Evolutionary conservation across 2,888 invertebrate species (phyloP).

Genomic region (Choreutis nemorana): DNA sequence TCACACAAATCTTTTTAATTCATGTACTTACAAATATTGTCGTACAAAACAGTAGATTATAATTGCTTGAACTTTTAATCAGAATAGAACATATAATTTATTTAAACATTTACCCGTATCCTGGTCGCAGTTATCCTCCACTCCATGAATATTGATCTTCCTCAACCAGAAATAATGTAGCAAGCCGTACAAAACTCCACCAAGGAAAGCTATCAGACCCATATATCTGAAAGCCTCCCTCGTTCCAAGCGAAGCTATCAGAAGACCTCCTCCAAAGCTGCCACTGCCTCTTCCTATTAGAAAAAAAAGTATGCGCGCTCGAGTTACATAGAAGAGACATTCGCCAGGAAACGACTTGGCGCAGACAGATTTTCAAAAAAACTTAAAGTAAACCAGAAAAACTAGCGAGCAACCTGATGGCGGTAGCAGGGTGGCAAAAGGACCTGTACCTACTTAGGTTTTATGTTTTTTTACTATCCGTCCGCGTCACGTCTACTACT

Average conservation of each 20-base stretch:
- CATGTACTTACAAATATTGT: too few relatives aligned
- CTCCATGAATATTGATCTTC: slow-evolving; percentile 59
- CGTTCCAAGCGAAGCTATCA: slow-evolving; percentile 79
- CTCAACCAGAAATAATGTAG: slow-evolving; percentile 77
- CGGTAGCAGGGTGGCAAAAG: too few relatives aligned
- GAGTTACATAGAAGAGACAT: too few relatives aligned
- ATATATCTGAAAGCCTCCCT: slow-evolving; percentile 81
- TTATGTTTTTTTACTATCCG: too few relatives aligned
- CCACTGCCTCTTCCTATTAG: slow-evolving; percentile 80
- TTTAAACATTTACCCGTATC: slow-evolving; percentile 35
- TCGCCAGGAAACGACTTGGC: too few relatives aligned
- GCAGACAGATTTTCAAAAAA: too few relatives aligned
- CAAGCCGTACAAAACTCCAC: slow-evolving; percentile 74
- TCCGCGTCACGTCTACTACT: too few relatives aligned
- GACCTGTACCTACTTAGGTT: too few relatives aligned
- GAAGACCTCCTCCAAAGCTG: slow-evolving; percentile 79
- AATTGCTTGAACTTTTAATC: not conserved
- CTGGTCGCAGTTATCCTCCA: slow-evolving; percentile 45
- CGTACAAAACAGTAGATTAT: not conserved
- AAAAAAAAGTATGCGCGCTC: too few relatives aligned
- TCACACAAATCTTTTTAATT: slow-evolving; percentile 3
- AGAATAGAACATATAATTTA: not conserved
- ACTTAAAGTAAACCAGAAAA: too few relatives aligned
- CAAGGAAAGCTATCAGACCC: slow-evolving; percentile 76
- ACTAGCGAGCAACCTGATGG: too few relatives aligned